Evolutionary conservation across 2,113 vertebrate species (phyloP).

Genomic region (Gorsachius goisagi): DNA sequence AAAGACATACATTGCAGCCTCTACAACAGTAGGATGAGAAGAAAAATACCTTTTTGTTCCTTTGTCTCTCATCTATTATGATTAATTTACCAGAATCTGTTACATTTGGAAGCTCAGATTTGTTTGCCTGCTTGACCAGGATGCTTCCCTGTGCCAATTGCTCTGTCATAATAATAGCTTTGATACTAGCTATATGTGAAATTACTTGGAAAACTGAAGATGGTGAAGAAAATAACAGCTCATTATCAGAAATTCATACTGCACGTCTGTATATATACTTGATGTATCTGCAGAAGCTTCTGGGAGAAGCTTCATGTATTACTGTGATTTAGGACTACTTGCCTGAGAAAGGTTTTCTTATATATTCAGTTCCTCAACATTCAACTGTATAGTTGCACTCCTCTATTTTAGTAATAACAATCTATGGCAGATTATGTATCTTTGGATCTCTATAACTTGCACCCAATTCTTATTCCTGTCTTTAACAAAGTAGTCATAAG

Average conservation of each 20-base stretch:
- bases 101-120: not conserved
- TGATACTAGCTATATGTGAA: not conserved
- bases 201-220: not conserved
- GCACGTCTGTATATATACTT: not conserved
- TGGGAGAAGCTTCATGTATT: not conserved
- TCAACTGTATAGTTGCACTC: too few species aligned
- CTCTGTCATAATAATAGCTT: not conserved
- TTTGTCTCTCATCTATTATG: not conserved
- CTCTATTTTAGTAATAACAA: not conserved
- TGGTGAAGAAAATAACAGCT: not conserved
- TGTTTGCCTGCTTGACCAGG: not conserved
- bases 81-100: rapidly evolving
- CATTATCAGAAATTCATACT: not conserved
- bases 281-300: not conserved
- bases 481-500: not conserved
- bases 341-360: not conserved
- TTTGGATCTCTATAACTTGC: not conserved
- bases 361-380: not conserved
- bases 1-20: not conserved
- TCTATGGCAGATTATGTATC: not conserved
- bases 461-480: not conserved
- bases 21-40: not conserved
- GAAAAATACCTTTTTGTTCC: not conserved
- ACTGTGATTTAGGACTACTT: not conserved
- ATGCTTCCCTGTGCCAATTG: not conserved